A percentile compares a stretch with the other conserved stretches of the same genome.
These are phyloP conservation scores for Bursaphelenchus okinawaensis DNA, from an alignment of 2,888 invertebrate genomes.

Conservation along the genomic window DNA sequence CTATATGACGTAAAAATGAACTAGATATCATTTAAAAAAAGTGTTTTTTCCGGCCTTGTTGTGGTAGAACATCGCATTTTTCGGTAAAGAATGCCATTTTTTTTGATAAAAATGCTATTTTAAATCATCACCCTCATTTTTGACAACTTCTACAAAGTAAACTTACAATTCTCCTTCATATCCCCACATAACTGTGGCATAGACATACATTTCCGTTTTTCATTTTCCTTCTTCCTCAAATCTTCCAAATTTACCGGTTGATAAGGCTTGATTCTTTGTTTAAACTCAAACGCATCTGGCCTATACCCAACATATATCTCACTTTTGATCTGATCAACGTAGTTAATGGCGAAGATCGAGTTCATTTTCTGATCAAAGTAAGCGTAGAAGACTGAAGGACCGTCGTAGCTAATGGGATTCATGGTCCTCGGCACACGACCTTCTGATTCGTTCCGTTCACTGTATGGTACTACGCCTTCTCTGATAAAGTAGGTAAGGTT, in stretches of 20 bases:
- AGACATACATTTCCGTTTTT: background rate
- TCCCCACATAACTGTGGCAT: background rate
- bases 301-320: background rate
- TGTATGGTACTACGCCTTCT: background rate
- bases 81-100: too few species aligned
- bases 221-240: background rate
- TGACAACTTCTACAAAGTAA: too few species aligned
- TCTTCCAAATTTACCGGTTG: background rate
- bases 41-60: too few species aligned
- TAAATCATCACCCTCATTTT: too few species aligned
- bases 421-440: background rate
- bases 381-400: background rate
- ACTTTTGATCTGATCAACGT: background rate
- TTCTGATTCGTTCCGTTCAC: background rate
- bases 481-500: background rate
- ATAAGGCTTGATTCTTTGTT: background rate
- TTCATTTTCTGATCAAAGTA: background rate
- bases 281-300: background rate
- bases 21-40: too few species aligned
- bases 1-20: too few species aligned
- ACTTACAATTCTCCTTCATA: background rate
- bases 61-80: too few species aligned
- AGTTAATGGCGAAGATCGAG: background rate
- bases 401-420: background rate
- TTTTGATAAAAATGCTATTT: too few species aligned